phyloP scores from a whole-genome alignment of 2,113 vertebrate species.

The Megalops atlanticus region DNA sequence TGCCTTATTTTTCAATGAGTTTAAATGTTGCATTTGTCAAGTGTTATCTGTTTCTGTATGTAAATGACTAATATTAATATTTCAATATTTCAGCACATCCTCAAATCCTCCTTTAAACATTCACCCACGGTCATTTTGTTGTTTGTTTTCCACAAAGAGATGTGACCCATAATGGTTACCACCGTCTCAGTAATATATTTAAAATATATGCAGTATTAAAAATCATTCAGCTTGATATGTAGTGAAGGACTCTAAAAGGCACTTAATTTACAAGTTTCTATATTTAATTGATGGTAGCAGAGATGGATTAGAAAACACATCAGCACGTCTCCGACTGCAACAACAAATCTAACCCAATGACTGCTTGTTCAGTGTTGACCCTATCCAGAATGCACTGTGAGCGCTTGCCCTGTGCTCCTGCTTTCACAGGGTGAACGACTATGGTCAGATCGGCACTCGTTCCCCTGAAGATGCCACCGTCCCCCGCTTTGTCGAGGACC shows the following conservation, averaged over 20 bases:
- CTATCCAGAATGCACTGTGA: not conserved
- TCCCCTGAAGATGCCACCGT: slow-evolving; percentile 47
- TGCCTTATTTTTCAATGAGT: no score
- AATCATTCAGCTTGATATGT: not conserved
- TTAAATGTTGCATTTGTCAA: not conserved
- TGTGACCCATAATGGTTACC: not conserved
- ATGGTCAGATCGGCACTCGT: slow-evolving; percentile 56
- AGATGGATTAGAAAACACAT: no score
- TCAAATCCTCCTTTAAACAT: not conserved
- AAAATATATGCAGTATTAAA: not conserved
- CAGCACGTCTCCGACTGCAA: not conserved
- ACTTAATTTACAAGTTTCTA: not conserved
- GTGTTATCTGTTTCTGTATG: not conserved
- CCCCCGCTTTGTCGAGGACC: slow-evolving; percentile 47
- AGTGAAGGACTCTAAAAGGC: not conserved
- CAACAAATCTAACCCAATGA: not conserved
- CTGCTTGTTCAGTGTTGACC: not conserved
- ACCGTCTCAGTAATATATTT: not conserved
- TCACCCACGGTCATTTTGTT: not conserved
- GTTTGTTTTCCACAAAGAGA: not conserved
- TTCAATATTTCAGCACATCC: not conserved
- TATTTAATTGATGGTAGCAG: not conserved
- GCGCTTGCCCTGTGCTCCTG: not conserved
- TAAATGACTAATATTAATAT: not conserved
- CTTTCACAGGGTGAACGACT: slow-evolving; percentile 51